Evolutionary conservation across 1,140 invertebrate species (phyloP), one percentile per base, ranked within the genome.

Genomic region (Solenopsis invicta): DNA sequence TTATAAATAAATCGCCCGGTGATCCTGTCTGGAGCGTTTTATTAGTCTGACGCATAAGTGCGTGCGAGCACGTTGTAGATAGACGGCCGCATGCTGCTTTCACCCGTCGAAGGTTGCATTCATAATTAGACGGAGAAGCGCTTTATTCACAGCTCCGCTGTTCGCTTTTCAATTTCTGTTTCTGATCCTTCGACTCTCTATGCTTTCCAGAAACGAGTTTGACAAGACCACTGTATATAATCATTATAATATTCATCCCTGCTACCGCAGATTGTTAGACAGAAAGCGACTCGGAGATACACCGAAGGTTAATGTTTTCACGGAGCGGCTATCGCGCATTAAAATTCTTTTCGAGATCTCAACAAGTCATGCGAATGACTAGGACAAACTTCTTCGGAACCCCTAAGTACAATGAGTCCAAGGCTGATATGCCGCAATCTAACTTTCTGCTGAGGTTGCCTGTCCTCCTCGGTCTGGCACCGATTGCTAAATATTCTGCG

Each of bases 331-430:
- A 59, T 80, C 21, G 24, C 37, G 21, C 62, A 61, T 72, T 34
- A 48, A 54, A 12, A 66, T 84, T 24, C 21, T 81, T 81, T 67
- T 85, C 24, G 56, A 59, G 78, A 81, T 87, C 64, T 61, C 75
- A 50, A 13, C 13, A 29, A 67, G 45, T 41, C 54, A 45, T 48
- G 62, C 18, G n/a, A 29, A 64, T 62, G 48, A 77, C 77, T 89
- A 66, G 34, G 59, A 85, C 64, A 16, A 74, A 85, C 86, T 69
- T 54, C 59, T 66, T 87, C 54, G 86, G 80, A 85, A 29, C 85
- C 89, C 85, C 90, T 86, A 92, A 93, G 90, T 91, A 90, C 89
- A 93, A 93, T 88, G 91, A 93, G 92, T 93, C 90, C 92, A 93
- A 93, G 92, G 92, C 91, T 91, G 85, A 21, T 48, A 85, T 88